Conservation (phyloP, 2,888 invertebrate species). For the Euzophera pinguis region DNA sequence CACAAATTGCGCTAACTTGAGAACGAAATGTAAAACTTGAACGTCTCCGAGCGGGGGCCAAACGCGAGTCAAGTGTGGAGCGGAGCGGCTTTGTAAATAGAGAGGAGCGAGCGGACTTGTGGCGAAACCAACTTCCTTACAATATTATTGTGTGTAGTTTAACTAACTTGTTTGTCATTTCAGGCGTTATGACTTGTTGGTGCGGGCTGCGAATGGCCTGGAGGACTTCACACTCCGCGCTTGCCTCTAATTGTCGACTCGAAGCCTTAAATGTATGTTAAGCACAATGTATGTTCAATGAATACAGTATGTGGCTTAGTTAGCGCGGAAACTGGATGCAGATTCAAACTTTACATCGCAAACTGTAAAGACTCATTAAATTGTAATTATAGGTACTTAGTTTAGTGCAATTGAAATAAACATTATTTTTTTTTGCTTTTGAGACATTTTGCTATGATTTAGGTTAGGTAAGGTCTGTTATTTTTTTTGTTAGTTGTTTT, state of each 20-base stretch:
- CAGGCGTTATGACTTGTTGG: constrained; percentile 31
- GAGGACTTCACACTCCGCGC: constrained; percentile 26
- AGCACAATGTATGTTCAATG: neutral
- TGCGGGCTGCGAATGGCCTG: constrained; percentile 28
- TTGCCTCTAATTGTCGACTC: constrained; percentile 17
- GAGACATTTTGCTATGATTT: neutral
- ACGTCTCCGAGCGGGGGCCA: constrained; percentile 43
- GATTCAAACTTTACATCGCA: neutral
- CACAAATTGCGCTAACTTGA: constrained; percentile 65
- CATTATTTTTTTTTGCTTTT: neutral
- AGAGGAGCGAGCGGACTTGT: constrained; percentile 38
- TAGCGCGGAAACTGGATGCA: neutral
- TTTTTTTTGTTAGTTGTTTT: no score
- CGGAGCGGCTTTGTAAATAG: constrained; percentile 46
- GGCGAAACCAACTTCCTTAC: constrained; percentile 41
- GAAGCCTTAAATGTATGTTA: constrained; percentile 2
- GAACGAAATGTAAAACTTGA: constrained; percentile 63
- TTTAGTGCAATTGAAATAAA: neutral
- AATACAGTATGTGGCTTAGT: neutral
- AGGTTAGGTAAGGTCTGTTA: no score
- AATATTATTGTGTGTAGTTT: constrained; percentile 47
- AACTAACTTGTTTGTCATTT: constrained; percentile 52
- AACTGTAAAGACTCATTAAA: neutral
- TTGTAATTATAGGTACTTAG: neutral
- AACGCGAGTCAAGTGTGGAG: constrained; percentile 59